Percentiles rank a stretch among this genome's conserved stretches.
Conservation (phyloP, 2,797 vertebrate genomes). For the Peromyscus melanophrys region DNA sequence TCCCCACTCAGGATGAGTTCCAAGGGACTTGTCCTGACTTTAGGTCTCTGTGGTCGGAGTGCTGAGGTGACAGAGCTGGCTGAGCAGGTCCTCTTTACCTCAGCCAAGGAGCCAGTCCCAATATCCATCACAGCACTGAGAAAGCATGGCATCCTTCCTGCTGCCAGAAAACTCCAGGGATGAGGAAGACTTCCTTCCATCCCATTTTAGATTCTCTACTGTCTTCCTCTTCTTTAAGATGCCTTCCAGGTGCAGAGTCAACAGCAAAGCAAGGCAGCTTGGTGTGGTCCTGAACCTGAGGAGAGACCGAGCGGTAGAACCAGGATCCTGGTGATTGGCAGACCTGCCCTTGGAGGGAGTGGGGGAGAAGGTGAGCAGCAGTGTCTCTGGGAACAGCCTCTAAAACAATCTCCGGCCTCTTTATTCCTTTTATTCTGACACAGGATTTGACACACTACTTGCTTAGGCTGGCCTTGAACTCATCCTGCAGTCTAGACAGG, state of each 20-base stretch:
- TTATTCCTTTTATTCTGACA: neutral
- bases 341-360: accelerated
- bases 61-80: neutral
- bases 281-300: too few species aligned
- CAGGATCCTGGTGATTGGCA: neutral
- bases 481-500: neutral
- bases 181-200: neutral
- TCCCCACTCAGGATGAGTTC: neutral
- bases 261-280: neutral
- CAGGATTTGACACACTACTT: neutral
- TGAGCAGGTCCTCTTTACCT: neutral
- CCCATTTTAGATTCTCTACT: neutral
- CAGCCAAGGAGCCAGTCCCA: neutral
- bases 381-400: neutral
- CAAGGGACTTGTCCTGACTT: neutral
- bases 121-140: neutral
- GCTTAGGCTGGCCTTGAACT: neutral
- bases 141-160: neutral
- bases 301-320: neutral
- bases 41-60: neutral
- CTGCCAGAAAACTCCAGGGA: neutral
- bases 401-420: neutral
- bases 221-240: neutral
- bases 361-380: neutral
- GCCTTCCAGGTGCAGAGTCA: too few species aligned